These are phyloP conservation scores for Lithophane ornitopus DNA, from an alignment of 2,888 invertebrate genomes.

Conservation along the genomic window DNA sequence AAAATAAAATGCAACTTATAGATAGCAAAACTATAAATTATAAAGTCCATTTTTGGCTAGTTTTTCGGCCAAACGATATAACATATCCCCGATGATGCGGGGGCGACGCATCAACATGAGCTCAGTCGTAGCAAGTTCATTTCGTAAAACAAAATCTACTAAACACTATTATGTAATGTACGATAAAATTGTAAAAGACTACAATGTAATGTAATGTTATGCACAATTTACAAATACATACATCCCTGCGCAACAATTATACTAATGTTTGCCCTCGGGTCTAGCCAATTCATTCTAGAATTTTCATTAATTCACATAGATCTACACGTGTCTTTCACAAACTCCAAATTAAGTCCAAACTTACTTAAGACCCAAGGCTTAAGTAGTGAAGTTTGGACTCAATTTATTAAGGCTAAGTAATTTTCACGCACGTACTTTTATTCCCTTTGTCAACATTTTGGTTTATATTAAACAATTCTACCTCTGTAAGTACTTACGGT, in stretches of 20 bases:
- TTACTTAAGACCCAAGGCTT: conserved; percentile 13
- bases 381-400: background rate
- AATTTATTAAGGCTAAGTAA: background rate
- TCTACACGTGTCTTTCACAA: conserved; percentile 1
- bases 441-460: conserved; percentile 11
- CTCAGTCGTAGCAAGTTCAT: background rate
- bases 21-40: background rate
- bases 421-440: background rate
- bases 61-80: background rate
- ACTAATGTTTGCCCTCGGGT: background rate
- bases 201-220: too few relatives aligned
- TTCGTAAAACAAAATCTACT: background rate
- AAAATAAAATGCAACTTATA: background rate
- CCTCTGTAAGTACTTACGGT: background rate
- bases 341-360: conserved; percentile 26
- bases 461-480: conserved; percentile 13
- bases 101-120: background rate
- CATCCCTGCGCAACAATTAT: background rate
- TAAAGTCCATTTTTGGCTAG: background rate
- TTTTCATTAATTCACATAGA: conserved; percentile 4
- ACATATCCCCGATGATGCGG: background rate
- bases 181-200: too few relatives aligned
- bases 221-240: background rate
- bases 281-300: background rate
- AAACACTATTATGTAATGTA: background rate